Conservation (phyloP, 2,113 vertebrate genomes). For the Anoplopoma fimbria region DNA sequence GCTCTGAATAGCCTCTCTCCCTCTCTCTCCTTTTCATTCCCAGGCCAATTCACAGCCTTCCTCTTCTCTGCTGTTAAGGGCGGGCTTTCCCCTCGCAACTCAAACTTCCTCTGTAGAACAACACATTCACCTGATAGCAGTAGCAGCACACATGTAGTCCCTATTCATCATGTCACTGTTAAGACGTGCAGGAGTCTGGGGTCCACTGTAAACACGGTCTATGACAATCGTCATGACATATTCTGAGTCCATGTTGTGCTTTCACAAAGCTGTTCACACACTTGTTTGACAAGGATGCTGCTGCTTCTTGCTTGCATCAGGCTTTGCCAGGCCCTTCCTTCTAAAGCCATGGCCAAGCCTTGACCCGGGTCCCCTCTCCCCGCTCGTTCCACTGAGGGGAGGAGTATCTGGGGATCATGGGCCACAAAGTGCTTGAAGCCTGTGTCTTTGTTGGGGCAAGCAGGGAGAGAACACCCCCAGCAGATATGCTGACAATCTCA, state of each 20-base stretch:
- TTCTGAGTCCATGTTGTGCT: constrained; percentile 11
- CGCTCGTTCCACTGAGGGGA: constrained; percentile 52
- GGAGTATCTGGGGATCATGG: constrained; percentile 64
- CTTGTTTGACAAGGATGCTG: constrained; percentile 59
- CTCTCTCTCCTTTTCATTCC: constrained; percentile 70
- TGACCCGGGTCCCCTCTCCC: constrained; percentile 58
- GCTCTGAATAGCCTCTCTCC: constrained; percentile 81
- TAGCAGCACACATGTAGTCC: constrained; percentile 29
- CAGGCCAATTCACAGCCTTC: constrained; percentile 77
- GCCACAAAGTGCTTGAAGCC: constrained; percentile 70
- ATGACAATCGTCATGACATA: constrained; percentile 25
- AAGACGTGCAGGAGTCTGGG: constrained; percentile 26
- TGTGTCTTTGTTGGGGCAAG: constrained; percentile 72
- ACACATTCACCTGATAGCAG: constrained; percentile 64
- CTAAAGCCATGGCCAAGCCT: constrained; percentile 53
- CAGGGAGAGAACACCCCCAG: constrained; percentile 60
- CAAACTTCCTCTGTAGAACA: constrained; percentile 73
- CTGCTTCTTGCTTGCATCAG: constrained; percentile 27
- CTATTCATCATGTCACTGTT: constrained; percentile 39
- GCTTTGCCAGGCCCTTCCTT: constrained; percentile 50
- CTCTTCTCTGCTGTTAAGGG: constrained; percentile 67
- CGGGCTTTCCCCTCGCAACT: constrained; percentile 63
- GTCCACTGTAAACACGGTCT: constrained; percentile 18
- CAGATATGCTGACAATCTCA: constrained; percentile 76
- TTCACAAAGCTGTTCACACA: constrained; percentile 35